Base-by-base conservation (phyloP, 2,888 invertebrate species). In the Netelia melanura region DNA sequence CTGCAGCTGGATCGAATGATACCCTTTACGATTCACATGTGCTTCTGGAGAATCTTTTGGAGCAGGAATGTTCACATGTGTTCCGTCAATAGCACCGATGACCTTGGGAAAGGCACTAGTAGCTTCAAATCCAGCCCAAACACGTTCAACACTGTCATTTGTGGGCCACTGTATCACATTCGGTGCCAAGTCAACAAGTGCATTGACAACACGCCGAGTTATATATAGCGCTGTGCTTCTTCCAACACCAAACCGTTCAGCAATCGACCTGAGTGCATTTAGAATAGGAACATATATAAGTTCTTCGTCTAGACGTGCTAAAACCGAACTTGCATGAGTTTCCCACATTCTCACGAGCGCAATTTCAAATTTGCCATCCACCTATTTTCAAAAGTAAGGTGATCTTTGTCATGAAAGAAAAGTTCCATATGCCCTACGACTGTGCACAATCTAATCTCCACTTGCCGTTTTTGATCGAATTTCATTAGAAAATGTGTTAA, bases 81-180 rank as follows among this genome's bases (percentile, higher is more conserved):
- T 87, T 6, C 86, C 85, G 82, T 88, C 87, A 48, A 89, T 82
- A 30, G 30, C 30, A 30, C 30, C 30, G 30, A 30, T 30, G 30
- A 30, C 30, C 30, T 30, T 30, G 30, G 75, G 75, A 48, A 75
- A 75, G 23, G n/a, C 64, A 23, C 75, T 75, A 6, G 52, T 75
- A 52, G 64, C 62, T 48, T 62, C 75, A 23, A 62, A 44, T 52
- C 72, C 80, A 23, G 52, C 58, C 78, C 65, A 25, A 21, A 77
- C 52, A 8, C n/a, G 25, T 2, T 38, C 58, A 71, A 11, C 74
- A 3, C 9, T 17, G 17, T 74, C 71, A 5, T 79, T 81, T 52
- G 21, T 81, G 64, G 89, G 88, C 88, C 89, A 89, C 56, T 84
- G 65, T 25, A 89, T 89, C 48, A 85, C 23, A 79, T 62, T n/a